Conservation (phyloP, 2,113 vertebrate genomes). For the Eurypyga helias region DNA sequence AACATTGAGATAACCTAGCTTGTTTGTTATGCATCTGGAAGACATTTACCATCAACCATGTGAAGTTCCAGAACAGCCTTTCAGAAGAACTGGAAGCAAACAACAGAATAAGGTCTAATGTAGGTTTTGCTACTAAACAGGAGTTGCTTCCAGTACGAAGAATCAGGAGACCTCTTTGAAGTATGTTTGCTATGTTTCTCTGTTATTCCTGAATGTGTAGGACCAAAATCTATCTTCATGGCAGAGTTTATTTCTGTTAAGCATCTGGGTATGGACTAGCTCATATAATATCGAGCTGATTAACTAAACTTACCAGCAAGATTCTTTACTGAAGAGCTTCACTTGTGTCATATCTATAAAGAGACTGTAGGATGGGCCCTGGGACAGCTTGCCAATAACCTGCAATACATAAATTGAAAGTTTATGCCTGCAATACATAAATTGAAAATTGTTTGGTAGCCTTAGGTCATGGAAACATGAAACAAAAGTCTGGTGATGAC, state of each 20-base stretch:
- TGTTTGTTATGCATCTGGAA: neutral
- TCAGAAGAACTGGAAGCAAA: neutral
- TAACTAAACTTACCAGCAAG: neutral
- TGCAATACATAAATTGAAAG: no score
- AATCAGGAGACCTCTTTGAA: neutral
- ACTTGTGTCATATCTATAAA: neutral
- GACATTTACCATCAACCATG: neutral
- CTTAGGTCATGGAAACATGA: neutral
- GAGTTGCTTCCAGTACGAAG: neutral
- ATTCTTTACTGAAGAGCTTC: neutral
- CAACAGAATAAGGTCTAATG: neutral
- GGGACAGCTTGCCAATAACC: neutral
- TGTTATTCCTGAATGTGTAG: neutral
- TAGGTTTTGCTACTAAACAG: neutral
- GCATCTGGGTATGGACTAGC: neutral
- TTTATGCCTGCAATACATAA: no score
- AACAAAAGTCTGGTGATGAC: neutral
- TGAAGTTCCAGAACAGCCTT: neutral
- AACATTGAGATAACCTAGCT: neutral
- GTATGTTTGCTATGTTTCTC: neutral
- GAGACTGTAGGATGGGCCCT: neutral
- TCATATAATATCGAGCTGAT: neutral
- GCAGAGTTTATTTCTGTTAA: neutral
- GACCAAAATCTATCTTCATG: neutral
- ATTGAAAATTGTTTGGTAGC: neutral